Conservation (phyloP, 2,888 invertebrate genomes). For the Protula sp. region DNA sequence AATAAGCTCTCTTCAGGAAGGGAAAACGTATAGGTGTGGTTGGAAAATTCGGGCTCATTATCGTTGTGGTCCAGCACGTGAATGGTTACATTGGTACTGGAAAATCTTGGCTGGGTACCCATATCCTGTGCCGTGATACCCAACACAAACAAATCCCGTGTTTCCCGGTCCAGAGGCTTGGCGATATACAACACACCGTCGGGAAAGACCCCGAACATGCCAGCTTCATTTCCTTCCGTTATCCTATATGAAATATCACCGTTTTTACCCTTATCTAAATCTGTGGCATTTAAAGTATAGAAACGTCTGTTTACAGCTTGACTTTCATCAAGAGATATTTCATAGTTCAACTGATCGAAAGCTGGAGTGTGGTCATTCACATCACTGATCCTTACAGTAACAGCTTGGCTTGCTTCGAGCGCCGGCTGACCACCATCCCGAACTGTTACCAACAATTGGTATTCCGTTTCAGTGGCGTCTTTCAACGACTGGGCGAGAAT, state of each 20-base stretch:
- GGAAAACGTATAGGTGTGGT: slow-evolving; percentile 48
- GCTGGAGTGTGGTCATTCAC: slow-evolving; percentile 94
- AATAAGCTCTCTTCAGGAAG: slow-evolving; percentile 37
- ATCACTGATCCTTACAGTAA: slow-evolving; percentile 65
- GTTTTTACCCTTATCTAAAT: slow-evolving; percentile 40
- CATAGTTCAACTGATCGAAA: slow-evolving; percentile 86
- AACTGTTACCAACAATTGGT: slow-evolving; percentile 32
- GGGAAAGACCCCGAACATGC: slow-evolving; percentile 88
- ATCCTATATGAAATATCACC: slow-evolving; percentile 59
- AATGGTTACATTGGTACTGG: slow-evolving; percentile 83
- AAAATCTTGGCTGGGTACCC: slow-evolving; percentile 57
- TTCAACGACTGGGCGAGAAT: slow-evolving; percentile 69
- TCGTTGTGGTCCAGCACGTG: slow-evolving; percentile 62
- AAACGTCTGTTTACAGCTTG: slow-evolving; percentile 79
- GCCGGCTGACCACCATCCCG: slow-evolving; percentile 36
- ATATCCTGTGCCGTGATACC: slow-evolving; percentile 74
- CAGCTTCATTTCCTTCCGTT: slow-evolving; percentile 77
- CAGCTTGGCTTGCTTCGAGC: slow-evolving; percentile 26
- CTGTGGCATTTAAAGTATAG: slow-evolving; percentile 35
- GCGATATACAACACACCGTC: slow-evolving; percentile 88
- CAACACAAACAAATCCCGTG: slow-evolving; percentile 83
- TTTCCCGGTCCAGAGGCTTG: slow-evolving; percentile 80
- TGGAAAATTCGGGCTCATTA: slow-evolving; percentile 62
- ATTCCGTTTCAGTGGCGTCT: slow-evolving; percentile 13
- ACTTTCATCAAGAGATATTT: slow-evolving; percentile 79